Evolutionary conservation across 2,888 invertebrate genomes (phyloP).

Genomic region (Reticulitermes lucifugus): DNA sequence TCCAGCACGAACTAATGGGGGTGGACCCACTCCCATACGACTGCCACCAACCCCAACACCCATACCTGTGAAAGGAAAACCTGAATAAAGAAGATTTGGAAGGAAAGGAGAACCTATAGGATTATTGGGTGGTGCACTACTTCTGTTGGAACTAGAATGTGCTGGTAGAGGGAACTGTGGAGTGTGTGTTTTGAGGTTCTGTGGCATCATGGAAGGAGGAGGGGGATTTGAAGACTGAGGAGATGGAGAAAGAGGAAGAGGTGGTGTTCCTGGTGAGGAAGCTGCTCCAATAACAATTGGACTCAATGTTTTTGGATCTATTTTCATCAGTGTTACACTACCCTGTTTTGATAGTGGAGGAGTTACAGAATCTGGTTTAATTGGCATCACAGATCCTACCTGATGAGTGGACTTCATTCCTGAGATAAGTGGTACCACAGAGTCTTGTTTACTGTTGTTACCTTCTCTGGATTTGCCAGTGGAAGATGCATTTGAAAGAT

Average conservation of each 20-base stretch:
- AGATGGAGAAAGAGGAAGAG: slow-evolving; percentile 27
- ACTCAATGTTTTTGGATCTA: slow-evolving; percentile 70
- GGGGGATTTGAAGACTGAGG: slow-evolving; percentile 7
- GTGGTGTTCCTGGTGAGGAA: slow-evolving; percentile 2
- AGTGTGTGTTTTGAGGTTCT: slow-evolving; percentile 28
- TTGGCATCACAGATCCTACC: not conserved
- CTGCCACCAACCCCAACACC: slow-evolving; percentile 26
- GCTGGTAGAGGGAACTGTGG: slow-evolving; percentile 31
- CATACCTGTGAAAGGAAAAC: slow-evolving; percentile 32
- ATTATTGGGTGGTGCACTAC: slow-evolving; percentile 19
- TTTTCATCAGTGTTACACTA: slow-evolving; percentile 62
- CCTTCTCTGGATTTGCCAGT: slow-evolving; percentile 1
- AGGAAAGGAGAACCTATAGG: slow-evolving; percentile 24
- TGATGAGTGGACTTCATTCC: slow-evolving; percentile 14
- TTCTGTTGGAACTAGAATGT: slow-evolving; percentile 12
- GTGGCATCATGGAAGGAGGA: slow-evolving; percentile 19
- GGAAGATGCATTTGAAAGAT: slow-evolving; percentile 17
- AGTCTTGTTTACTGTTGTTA: slow-evolving; percentile 1
- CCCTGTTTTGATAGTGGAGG: slow-evolving; percentile 2
- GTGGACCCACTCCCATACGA: slow-evolving; percentile 29
- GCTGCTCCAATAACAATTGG: slow-evolving; percentile 62
- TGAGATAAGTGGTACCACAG: not conserved
- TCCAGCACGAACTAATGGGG: slow-evolving; percentile 23
- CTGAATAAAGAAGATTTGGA: slow-evolving; percentile 35
- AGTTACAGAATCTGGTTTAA: slow-evolving; percentile 1